Percentiles rank a stretch among this genome's conserved stretches.
These are phyloP conservation scores for Neuroscelio doddi DNA, from an alignment of 2,888 invertebrate genomes.

Conservation along the genomic window DNA sequence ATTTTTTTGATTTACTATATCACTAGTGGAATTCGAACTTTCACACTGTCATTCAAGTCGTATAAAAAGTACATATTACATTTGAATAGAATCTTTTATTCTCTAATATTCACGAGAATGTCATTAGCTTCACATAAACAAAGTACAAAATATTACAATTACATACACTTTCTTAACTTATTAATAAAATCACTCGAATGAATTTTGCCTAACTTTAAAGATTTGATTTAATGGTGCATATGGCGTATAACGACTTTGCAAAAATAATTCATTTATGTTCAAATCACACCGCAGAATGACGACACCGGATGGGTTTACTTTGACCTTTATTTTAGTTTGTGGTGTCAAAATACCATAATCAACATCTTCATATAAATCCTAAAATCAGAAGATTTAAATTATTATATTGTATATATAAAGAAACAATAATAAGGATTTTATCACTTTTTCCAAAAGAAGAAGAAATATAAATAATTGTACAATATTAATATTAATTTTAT, in stretches of 20 bases:
- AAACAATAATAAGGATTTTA: too few species aligned
- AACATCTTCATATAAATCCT: constrained; percentile 92
- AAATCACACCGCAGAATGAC: constrained; percentile 88
- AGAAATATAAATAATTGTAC: too few species aligned
- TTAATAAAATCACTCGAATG: constrained; percentile 57
- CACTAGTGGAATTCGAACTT: constrained; percentile 18
- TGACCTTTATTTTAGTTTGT: constrained; percentile 92
- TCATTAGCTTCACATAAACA: not conserved
- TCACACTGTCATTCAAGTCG: constrained; percentile 34
- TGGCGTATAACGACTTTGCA: constrained; percentile 61
- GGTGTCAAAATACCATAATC: constrained; percentile 88
- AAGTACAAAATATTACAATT: constrained; percentile 20
- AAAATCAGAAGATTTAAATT: constrained; percentile 39
- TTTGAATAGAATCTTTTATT: constrained; percentile 33
- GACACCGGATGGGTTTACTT: constrained; percentile 93
- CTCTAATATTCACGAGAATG: constrained; percentile 12
- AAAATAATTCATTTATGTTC: constrained; percentile 74
- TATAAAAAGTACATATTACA: constrained; percentile 38
- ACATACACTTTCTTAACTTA: constrained; percentile 12
- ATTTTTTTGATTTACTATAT: constrained; percentile 7
- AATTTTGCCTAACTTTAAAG: constrained; percentile 73
- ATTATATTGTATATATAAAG: too few species aligned
- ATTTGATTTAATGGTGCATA: constrained; percentile 75
- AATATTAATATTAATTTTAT: too few species aligned
- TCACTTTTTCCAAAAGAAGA: too few species aligned